Base-by-base conservation (phyloP, 2,113 vertebrate genomes). In the Nibea coibor region DNA sequence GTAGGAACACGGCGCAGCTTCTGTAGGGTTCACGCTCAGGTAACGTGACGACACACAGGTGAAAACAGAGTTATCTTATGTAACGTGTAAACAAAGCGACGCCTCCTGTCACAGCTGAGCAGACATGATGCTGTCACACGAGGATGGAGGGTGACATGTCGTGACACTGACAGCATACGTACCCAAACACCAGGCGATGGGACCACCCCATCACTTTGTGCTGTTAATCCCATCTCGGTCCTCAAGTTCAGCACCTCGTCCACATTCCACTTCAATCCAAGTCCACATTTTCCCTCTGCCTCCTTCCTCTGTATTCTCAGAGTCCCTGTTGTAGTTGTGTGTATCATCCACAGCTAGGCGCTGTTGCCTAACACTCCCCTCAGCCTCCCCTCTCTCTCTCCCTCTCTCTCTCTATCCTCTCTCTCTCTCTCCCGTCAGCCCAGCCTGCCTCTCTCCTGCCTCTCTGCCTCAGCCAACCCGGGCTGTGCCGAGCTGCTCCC, bases 401-500 rank as follows among this genome's bases (percentile, higher is more conserved):
- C 7, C 31, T 8, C 31, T 0, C 31, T 35, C 31, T 31, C 31
- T 86, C 91, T 92, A 92, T 94, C 91, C 42, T 43, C 42, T 43
- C 42, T 43, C 42, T 43, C 42, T 45, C 43, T 45, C 43, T 45
- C 43, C 85, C 58, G 66, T 65, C 83, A 69, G 78, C 88, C 81
- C 90, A 83, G 82, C 90, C 91, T 89, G 90, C 87, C 91, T 92
- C 93, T 94, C 91, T 93, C 90, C 93, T 84, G 86, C 86, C 86
- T 91, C 93, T 93, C 93, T 91, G 94, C 94, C 93, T 93, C 92
- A 94, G 91, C 92, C 94, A 97, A 97, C 96, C 95, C 97, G 96
- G 97, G 97, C 97, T 97, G 97, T 95, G 97, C 97, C 96, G 97
- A 97, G 97, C 97, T 97, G 97, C 97, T 98, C 97, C 97, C 97